A percentile compares a stretch with the other conserved stretches of the same genome.
phyloP scores from a whole-genome alignment of 1,140 invertebrate genomes.

The Panulirus ornatus region DNA sequence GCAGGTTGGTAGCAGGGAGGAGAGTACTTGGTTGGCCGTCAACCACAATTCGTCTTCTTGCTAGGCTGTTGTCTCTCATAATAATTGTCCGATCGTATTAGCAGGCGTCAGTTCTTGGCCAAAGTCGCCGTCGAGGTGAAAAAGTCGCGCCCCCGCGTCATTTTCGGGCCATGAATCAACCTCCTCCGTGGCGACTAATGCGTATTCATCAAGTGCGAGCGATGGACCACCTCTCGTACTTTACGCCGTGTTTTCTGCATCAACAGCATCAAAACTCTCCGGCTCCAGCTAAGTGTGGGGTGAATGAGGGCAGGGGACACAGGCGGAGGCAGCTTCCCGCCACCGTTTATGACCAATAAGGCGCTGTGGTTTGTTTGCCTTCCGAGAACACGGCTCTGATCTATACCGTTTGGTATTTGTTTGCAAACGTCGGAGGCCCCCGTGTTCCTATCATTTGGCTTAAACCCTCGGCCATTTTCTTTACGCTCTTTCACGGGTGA shows the following conservation, averaged over 20 bases:
- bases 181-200: slow-evolving; percentile 10
- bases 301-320: background rate
- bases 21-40: slow-evolving; percentile 19
- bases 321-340: background rate
- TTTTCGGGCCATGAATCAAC: slow-evolving; percentile 2
- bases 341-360: slow-evolving; percentile 20
- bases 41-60: background rate
- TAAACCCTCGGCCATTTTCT: too few relatives aligned
- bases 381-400: background rate
- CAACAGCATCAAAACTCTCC: slow-evolving; percentile 17
- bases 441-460: too few relatives aligned
- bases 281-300: background rate
- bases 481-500: too few relatives aligned
- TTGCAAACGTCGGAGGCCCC: background rate
- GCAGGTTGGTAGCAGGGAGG: background rate
- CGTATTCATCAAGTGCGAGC: background rate
- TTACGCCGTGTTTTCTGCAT: slow-evolving; percentile 37
- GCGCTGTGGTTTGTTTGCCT: slow-evolving; percentile 23
- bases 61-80: slow-evolving; percentile 37
- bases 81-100: slow-evolving; percentile 43
- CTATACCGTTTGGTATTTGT: background rate
- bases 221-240: background rate
- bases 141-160: background rate
- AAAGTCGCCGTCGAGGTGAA: background rate
- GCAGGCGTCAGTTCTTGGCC: slow-evolving; percentile 1